Evolutionary conservation across 2,888 invertebrate species (phyloP), one percentile per base, ranked within the genome.

Genomic region (Odontothrips loti): DNA sequence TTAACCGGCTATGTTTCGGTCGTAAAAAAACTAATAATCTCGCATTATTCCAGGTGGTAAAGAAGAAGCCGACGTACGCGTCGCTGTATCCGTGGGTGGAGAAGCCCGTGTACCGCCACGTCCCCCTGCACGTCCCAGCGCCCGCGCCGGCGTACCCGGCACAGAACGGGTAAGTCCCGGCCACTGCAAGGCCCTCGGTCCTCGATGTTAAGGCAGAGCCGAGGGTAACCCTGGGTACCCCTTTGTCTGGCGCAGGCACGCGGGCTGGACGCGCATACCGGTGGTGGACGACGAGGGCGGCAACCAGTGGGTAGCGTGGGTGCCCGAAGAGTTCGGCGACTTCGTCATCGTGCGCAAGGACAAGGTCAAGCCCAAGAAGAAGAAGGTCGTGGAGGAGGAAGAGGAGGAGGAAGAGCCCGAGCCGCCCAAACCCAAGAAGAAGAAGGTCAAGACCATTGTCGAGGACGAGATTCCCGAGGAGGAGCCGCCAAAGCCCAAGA

Each of bases 261-360:
- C 68, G 0, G 68, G 68, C 1, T 75, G 68, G 68, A 75, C 68
- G 8, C 68, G 68, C 23, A 75, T 75, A 23, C 68, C 68, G 27
- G 68, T 75, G 27, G 9, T 27, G 23, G 68, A 75, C 68, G 68
- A 75, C 8, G 68, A 75, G 68, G 68, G 27, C 1, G 27, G 27
- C 27, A 75, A 75, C 68, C 68, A 75, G 27, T 75, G 68, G 68
- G 68, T 75, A 27, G 68, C 68, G 8, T 75, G 68, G 68, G 68
- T 75, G 68, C 68, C 68, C 3, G 68, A 75, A 27, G 68, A 75
- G 68, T 27, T 75, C 9, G 68, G 68, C 8, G 68, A 75, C 27
- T 75, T 75, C 27, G 68, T 75, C 23, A 27, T 75, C 27, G 68
- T 75, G 23, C 68, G 68, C 23, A 75, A 75, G 27, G 68, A 75